Evolutionary conservation across 2,113 vertebrate genomes (phyloP).

Genomic region (Poecilia latipinna): DNA sequence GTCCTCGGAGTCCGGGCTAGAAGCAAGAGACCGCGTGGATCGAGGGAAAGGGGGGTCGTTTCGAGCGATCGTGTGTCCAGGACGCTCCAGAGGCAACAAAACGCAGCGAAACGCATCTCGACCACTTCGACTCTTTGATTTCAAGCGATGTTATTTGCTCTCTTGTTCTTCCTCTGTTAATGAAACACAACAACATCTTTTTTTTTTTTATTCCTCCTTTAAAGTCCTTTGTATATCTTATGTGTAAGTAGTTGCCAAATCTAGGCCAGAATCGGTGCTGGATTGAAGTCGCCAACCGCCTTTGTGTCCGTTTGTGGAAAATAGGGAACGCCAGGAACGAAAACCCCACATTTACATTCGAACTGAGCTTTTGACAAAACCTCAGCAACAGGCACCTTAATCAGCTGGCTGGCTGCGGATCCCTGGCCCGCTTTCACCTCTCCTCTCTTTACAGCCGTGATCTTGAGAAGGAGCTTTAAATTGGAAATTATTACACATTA

Average conservation of each 20-base stretch:
- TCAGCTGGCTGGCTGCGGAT: conserved; percentile 88
- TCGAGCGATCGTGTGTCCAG: conserved; percentile 64
- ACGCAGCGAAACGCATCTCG: conserved; percentile 17
- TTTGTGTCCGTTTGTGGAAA: conserved; percentile 85
- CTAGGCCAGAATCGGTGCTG: conserved; percentile 86
- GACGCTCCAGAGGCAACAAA: conserved; percentile 45
- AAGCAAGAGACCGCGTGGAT: conserved; percentile 39
- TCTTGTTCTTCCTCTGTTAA: conserved; percentile 1
- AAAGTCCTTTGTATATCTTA: background rate
- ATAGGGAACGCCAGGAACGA: conserved; percentile 92
- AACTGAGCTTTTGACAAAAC: conserved; percentile 96
- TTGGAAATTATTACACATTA: conserved; percentile 99
- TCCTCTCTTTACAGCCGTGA: conserved; percentile 93
- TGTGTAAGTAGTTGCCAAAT: conserved; percentile 33
- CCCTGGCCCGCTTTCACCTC: conserved; percentile 87
- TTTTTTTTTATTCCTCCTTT: background rate
- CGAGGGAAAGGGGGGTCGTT: conserved; percentile 55
- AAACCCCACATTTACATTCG: conserved; percentile 97
- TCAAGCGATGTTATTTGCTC: background rate
- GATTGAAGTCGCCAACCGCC: conserved; percentile 65
- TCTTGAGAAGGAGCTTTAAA: conserved; percentile 99
- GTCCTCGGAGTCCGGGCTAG: conserved; percentile 53
- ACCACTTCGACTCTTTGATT: background rate
- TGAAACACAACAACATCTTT: background rate
- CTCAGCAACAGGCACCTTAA: conserved; percentile 94